Evolutionary conservation across 2,888 invertebrate genomes (phyloP).

Genomic region (Dryadula phaetusa): DNA sequence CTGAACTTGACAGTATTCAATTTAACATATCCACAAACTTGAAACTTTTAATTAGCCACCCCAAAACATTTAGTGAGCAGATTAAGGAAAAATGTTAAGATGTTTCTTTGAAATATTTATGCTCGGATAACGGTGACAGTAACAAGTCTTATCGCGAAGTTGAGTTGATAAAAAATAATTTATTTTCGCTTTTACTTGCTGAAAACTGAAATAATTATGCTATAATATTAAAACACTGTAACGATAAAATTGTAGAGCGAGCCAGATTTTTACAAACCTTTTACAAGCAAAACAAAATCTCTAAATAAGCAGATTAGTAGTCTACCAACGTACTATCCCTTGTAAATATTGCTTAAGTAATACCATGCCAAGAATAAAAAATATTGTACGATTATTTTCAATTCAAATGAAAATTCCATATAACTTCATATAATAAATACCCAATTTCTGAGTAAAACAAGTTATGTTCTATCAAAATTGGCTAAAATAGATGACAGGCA

Average conservation of each 20-base stretch:
- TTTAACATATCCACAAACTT: conserved; percentile 23
- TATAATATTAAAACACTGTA: too few species aligned
- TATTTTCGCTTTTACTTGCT: conserved; percentile 13
- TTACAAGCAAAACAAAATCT: too few species aligned
- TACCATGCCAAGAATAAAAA: too few species aligned
- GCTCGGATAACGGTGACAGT: conserved; percentile 23
- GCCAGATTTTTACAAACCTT: too few species aligned
- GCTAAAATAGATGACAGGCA: conserved; percentile 28
- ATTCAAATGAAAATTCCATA: background rate
- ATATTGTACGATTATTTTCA: background rate
- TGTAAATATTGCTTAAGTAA: too few species aligned
- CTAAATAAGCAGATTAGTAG: too few species aligned
- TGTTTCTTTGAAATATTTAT: conserved; percentile 32
- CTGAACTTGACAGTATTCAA: conserved; percentile 30
- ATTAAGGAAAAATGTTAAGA: conserved; percentile 34
- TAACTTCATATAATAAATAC: background rate
- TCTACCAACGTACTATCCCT: too few species aligned
- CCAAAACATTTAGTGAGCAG: conserved; percentile 24
- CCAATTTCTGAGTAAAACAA: background rate
- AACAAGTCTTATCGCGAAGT: conserved; percentile 25
- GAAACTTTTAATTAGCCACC: conserved; percentile 39
- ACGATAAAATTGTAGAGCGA: too few species aligned
- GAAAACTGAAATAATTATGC: background rate
- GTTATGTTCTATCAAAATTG: conserved; percentile 23
- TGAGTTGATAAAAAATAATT: conserved; percentile 32